Base-by-base conservation (phyloP, 2,113 vertebrate species). In the Spilogale gracilis region DNA sequence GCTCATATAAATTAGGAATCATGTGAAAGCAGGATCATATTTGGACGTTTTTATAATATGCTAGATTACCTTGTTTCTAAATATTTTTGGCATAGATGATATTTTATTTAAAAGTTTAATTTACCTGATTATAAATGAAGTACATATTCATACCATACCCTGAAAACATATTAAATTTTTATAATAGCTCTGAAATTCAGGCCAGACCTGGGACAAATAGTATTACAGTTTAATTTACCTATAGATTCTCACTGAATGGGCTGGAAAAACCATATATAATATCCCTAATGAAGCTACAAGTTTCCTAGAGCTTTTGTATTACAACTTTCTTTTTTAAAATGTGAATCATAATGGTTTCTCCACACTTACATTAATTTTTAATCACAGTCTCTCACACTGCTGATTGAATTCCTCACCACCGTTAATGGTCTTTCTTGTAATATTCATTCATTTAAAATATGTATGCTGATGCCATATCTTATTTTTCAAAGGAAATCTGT, bases 351-450 rank as follows among this genome's bases (percentile, higher is more conserved):
- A 97, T 79, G 91, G 97, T 97, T 98, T 98, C 95, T 98, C 87
- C 97, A 98, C 97, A 98, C 97, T 98, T 87, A 97, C 91, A 98
- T 99, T 97, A 99, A 99, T 98, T 98, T 99, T 99, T 99, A 98
- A 99, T 98, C 97, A 98, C 90, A 98, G 91, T 61, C 96, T 98
- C 97, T 97, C 95, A 93, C 25, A 17, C 94, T 97, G 96, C 85
- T 99, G 98, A 99, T 98, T 99, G 97, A 99, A 98, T 97, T 98
- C 94, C 74, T 96, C 93, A 98, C 93, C 93, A 98, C 89, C 89
- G 95, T 96, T 99, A 98, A 98, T 98, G 96, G 96, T 54, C 92
- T 98, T 98, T 97, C 97, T 96, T 97, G 92, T 97, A 98, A 99
- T 98, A 98, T 98, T 98, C 96, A 98, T 98, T 98, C 95, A 98